Evolutionary conservation across 2,888 invertebrate genomes (phyloP), one percentile per base, ranked within the genome.

Genomic region (Tethea ocularis): DNA sequence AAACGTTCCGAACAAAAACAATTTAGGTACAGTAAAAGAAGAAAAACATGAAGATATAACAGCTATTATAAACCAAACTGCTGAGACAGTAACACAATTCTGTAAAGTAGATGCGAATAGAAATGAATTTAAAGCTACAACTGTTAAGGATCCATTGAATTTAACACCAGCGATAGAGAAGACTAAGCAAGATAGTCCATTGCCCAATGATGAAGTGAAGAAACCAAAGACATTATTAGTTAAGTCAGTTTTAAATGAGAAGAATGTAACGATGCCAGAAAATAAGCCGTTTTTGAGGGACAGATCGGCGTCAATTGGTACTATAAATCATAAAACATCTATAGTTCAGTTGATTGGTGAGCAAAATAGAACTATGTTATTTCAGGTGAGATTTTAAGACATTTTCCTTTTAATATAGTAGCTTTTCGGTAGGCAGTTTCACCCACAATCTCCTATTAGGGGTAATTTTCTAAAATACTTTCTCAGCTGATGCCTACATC

Each of bases 331-430:
- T 46, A 92, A 95, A 81, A 82, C 94, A 54, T 80, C 94, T 52
- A 77, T 93, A 8, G 71, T 93, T 0, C 93, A 93, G 56, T 68
- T 93, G 41, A 89, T 93, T 64, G 92, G 92, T 0, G 97, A 97
- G 67, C 97, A 97, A 76, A 98, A 98, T 87, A 94, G 98, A 53
- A 98, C 98, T 0, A 99, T 99, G 98, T 95, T 99, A 46, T 96
- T 99, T 80, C 96, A 96, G 87, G 96, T 97, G 74, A 93, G 93
- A 56, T n/a, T 57, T n/a, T 41, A 23, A 54, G n/a, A 11, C 2
- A 20, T 20, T 17, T 54, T 11, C 24, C n/a, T 13, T 3, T 15
- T n/a, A 13, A n/a, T n/a, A n/a, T n/a, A n/a, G n/a, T n/a, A n/a
- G n/a, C n/a, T n/a, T n/a, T n/a, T n/a, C n/a, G n/a, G n/a, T n/a